phyloP scores from a whole-genome alignment of 2,797 vertebrate species.

The Takifugu ocellatus region DNA sequence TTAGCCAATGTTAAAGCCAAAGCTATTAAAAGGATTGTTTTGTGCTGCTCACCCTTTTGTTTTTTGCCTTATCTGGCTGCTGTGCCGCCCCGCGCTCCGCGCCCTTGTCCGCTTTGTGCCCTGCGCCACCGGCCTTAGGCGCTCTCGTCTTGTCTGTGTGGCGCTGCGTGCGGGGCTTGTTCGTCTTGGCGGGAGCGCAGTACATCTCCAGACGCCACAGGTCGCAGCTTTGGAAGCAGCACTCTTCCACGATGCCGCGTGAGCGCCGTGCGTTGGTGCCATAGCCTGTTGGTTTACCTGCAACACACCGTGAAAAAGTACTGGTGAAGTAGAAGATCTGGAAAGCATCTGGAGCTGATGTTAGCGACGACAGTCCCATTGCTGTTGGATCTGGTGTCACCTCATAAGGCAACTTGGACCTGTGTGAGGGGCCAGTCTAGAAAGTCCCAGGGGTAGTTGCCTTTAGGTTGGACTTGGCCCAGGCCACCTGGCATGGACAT shows the following conservation, averaged over 20 bases:
- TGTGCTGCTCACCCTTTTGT: constrained; percentile 72
- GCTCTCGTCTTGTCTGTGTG: constrained; percentile 92
- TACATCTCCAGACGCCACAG: constrained; percentile 97
- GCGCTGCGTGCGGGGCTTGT: constrained; percentile 90
- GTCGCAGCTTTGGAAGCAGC: constrained; percentile 99
- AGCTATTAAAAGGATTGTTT: constrained; percentile 6
- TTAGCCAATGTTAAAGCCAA: no score
- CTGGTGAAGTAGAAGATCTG: no score
- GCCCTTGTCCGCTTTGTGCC: constrained; percentile 64
- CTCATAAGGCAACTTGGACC: no score
- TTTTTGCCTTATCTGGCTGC: constrained; percentile 74
- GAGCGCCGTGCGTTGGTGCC: constrained; percentile 87
- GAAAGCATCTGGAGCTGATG: no score
- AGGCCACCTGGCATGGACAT: no score
- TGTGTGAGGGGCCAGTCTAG: no score
- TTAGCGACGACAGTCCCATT: no score
- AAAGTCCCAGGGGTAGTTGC: no score
- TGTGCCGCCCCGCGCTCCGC: constrained; percentile 68
- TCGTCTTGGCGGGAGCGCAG: constrained; percentile 90
- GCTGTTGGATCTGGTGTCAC: no score
- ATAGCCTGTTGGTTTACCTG: constrained; percentile 95
- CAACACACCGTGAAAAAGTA: no score
- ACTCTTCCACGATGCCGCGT: constrained; percentile 97
- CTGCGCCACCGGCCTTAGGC: constrained; percentile 83
- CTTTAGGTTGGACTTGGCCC: no score